These are phyloP conservation scores for Melinaea marsaeus DNA, from an alignment of 2,888 invertebrate genomes.

Conservation along the genomic window DNA sequence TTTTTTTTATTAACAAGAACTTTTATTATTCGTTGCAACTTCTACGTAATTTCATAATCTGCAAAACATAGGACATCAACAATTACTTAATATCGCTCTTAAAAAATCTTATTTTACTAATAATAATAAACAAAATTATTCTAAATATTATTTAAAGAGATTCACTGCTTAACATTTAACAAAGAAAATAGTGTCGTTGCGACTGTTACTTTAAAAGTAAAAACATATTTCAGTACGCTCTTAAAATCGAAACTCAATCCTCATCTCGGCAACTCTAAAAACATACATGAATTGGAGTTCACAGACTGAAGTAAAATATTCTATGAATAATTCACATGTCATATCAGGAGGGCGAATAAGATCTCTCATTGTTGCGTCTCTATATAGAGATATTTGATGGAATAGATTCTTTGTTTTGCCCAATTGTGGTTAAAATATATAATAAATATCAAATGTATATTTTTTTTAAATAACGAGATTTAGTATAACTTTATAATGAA, in stretches of 20 bases:
- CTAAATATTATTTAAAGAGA: neutral
- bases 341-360: slow-evolving; percentile 56
- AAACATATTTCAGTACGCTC: slow-evolving; percentile 19
- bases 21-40: too few species aligned
- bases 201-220: slow-evolving; percentile 20
- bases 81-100: too few species aligned
- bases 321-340: slow-evolving; percentile 69
- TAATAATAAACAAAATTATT: neutral
- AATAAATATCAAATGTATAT: too few species aligned
- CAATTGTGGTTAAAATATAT: too few species aligned
- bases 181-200: neutral
- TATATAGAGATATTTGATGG: neutral
- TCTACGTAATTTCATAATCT: too few species aligned
- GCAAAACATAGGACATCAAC: too few species aligned
- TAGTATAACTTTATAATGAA: too few species aligned
- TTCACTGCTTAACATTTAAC: neutral
- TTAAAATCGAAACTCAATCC: slow-evolving; percentile 44
- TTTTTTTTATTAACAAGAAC: too few species aligned
- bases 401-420: neutral
- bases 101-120: too few species aligned
- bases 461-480: too few species aligned
- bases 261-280: slow-evolving; percentile 45
- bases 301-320: slow-evolving; percentile 60
- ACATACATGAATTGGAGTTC: slow-evolving; percentile 58
- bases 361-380: slow-evolving; percentile 11